Percentiles rank a stretch among this genome's conserved stretches.
Evolutionary conservation across 2,797 vertebrate species (phyloP).

Genomic region (Lycodopsis pacificus): DNA sequence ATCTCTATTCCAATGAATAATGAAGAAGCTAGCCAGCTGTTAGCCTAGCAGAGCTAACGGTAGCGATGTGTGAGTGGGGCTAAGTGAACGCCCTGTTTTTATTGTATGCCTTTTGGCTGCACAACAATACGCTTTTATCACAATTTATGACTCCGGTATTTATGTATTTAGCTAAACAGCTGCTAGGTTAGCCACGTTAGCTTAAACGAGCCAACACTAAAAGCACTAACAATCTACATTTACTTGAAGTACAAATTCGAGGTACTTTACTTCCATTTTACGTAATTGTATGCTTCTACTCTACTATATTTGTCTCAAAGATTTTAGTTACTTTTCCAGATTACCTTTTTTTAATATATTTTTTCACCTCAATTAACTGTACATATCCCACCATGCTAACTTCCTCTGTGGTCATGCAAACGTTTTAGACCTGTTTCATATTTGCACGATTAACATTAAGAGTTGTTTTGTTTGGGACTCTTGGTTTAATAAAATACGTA

Average conservation of each 20-base stretch:
- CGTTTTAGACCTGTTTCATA: neutral
- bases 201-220: too few species aligned
- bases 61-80: neutral
- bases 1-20: neutral
- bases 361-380: neutral
- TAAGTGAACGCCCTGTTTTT: constrained; percentile 56
- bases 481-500: neutral
- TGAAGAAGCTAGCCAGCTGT: constrained; percentile 17
- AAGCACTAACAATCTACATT: neutral
- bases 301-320: neutral
- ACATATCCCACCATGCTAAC: neutral
- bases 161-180: too few species aligned
- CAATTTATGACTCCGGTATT: neutral
- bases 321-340: neutral
- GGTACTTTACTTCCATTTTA: neutral
- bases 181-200: too few species aligned
- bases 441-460: neutral
- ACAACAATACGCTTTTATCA: neutral
- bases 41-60: constrained; percentile 44
- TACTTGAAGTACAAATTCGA: neutral
- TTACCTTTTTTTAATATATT: neutral
- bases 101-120: neutral
- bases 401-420: neutral
- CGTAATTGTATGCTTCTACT: neutral
- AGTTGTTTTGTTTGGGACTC: neutral